These are phyloP conservation scores for Sebastes diaconus DNA, from an alignment of 2,797 vertebrate species.

Conservation along the genomic window DNA sequence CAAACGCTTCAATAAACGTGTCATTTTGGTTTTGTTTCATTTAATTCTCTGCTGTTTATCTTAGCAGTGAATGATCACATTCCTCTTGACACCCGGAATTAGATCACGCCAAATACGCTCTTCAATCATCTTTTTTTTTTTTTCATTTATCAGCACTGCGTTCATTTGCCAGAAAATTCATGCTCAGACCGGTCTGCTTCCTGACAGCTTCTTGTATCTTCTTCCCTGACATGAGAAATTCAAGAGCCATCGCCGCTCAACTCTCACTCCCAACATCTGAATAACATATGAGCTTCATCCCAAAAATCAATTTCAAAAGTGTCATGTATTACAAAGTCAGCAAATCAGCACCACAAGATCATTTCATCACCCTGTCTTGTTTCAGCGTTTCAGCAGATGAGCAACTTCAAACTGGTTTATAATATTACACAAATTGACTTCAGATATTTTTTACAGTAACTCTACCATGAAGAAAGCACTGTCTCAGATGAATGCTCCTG, in stretches of 20 bases:
- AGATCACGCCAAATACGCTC: constrained; percentile 14
- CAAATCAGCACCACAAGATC: constrained; percentile 2
- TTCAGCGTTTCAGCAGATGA: background rate
- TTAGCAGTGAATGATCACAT: constrained; percentile 12
- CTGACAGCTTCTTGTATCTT: constrained; percentile 30
- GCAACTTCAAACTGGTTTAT: background rate
- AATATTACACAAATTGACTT: background rate
- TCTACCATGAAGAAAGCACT: background rate
- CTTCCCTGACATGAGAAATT: constrained; percentile 15
- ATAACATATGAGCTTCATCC: constrained; percentile 21
- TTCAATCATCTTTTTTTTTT: constrained; percentile 38
- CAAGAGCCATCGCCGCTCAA: constrained; percentile 1
- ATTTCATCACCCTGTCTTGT: background rate
- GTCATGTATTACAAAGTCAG: constrained; percentile 3
- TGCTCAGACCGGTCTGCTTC: constrained; percentile 14
- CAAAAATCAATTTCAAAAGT: constrained; percentile 20
- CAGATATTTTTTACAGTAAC: background rate
- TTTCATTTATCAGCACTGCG: background rate
- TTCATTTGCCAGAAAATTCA: constrained; percentile 23
- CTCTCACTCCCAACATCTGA: constrained; percentile 27
- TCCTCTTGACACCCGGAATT: constrained; percentile 21
- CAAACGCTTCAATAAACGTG: constrained; percentile 36
- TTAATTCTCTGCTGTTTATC: constrained; percentile 18
- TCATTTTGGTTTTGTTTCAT: constrained; percentile 7
- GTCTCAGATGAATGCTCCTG: background rate